Percentiles rank a stretch among this genome's conserved stretches.
Conservation (phyloP, 2,113 vertebrate genomes). For the Macrotis lagotis region DNA sequence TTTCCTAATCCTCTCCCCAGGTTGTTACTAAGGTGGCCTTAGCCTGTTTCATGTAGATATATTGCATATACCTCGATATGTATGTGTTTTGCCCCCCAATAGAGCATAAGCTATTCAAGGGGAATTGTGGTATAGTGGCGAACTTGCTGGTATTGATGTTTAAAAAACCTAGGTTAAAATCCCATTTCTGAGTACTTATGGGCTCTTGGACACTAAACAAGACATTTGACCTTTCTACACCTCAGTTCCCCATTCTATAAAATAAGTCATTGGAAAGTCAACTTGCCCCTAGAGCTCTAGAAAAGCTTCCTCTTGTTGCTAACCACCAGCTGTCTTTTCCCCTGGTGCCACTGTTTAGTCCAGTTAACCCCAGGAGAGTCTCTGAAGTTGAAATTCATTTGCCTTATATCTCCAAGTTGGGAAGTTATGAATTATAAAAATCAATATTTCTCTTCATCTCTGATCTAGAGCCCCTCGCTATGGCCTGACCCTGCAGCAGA, state of each 20-base stretch:
- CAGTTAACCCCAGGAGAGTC: background rate
- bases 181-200: background rate
- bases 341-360: background rate
- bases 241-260: background rate
- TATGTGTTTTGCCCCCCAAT: background rate
- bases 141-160: background rate
- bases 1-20: background rate
- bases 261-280: background rate
- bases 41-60: background rate
- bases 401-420: background rate
- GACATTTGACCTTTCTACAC: background rate
- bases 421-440: background rate
- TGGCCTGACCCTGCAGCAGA: background rate
- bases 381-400: background rate
- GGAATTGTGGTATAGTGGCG: background rate
- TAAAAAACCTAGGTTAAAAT: background rate
- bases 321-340: background rate
- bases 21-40: background rate
- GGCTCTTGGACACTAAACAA: background rate
- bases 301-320: background rate
- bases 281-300: background rate
- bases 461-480: background rate
- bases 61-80: too few relatives aligned
- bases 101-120: background rate
- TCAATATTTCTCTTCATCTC: background rate